Evolutionary conservation across 2,797 vertebrate genomes (phyloP).

Genomic region (Paramormyrops hopkinsi): DNA sequence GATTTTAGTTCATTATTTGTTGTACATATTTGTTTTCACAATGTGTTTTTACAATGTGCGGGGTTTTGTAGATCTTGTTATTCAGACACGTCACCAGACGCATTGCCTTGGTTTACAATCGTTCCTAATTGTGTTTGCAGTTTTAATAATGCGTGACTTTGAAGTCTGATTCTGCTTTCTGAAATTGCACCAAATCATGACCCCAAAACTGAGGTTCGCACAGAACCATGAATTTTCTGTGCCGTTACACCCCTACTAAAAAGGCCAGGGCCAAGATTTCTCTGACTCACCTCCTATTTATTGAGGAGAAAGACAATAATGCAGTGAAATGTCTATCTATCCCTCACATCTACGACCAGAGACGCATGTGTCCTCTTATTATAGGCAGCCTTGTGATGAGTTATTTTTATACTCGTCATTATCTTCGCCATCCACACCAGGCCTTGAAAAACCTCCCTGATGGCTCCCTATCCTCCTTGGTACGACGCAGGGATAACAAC

Average conservation of each 20-base stretch:
- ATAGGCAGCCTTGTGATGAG: neutral
- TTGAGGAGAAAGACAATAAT: neutral
- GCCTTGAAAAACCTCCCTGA: neutral
- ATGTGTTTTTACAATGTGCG: neutral
- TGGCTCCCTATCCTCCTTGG: neutral
- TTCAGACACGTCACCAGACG: neutral
- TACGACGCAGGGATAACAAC: neutral
- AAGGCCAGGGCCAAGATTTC: neutral
- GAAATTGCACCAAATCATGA: neutral
- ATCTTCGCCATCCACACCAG: neutral
- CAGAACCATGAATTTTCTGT: neutral
- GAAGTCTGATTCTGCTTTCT: neutral
- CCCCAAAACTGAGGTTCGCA: neutral
- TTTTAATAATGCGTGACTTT: neutral
- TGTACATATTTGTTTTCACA: neutral
- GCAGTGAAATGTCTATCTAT: neutral
- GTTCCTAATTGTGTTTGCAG: neutral
- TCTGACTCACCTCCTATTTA: neutral
- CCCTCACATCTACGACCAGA: neutral
- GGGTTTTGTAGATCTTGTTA: neutral
- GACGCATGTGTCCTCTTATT: neutral
- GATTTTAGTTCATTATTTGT: neutral
- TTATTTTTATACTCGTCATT: neutral
- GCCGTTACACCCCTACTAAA: neutral
- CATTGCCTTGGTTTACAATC: neutral